phyloP scores from a whole-genome alignment of 2,797 vertebrate species.

The Esox lucius region DNA sequence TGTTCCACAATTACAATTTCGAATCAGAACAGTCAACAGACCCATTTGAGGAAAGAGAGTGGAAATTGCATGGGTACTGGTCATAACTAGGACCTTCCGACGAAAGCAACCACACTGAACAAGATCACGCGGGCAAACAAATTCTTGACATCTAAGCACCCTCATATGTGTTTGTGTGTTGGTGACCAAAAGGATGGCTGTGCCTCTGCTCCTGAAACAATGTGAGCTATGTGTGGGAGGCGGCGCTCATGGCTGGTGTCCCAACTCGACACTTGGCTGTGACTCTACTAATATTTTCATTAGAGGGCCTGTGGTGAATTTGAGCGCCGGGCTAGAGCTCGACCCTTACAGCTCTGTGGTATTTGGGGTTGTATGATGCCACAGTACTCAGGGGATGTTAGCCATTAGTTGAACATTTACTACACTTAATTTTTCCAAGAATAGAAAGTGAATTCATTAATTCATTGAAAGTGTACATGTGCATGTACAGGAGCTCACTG shows the following conservation, averaged over 20 bases:
- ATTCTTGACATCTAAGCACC: not conserved
- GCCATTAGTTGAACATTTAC: not conserved
- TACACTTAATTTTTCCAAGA: not conserved
- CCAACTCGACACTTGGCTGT: slow-evolving; percentile 43
- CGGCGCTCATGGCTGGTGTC: slow-evolving; percentile 1
- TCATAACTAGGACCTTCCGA: too few relatives aligned
- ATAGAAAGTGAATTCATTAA: not conserved
- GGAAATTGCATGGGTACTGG: too few relatives aligned
- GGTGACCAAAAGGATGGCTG: too few relatives aligned
- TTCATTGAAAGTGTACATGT: not conserved
- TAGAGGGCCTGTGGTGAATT: slow-evolving; percentile 61
- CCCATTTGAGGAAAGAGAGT: too few relatives aligned
- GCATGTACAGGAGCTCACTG: too few relatives aligned
- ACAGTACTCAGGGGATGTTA: not conserved
- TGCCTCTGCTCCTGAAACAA: not conserved
- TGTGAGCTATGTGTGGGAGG: slow-evolving; percentile 13
- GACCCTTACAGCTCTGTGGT: not conserved
- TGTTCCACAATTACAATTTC: too few relatives aligned
- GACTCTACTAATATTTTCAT: slow-evolving; percentile 55
- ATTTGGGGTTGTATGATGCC: not conserved
- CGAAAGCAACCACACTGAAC: too few relatives aligned
- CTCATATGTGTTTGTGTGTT: not conserved
- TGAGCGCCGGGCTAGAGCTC: slow-evolving; percentile 28
- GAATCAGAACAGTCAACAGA: too few relatives aligned
- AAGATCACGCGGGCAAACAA: too few relatives aligned